These are phyloP conservation scores for Polietes domitor DNA, from an alignment of 2,888 invertebrate genomes.

Conservation along the genomic window DNA sequence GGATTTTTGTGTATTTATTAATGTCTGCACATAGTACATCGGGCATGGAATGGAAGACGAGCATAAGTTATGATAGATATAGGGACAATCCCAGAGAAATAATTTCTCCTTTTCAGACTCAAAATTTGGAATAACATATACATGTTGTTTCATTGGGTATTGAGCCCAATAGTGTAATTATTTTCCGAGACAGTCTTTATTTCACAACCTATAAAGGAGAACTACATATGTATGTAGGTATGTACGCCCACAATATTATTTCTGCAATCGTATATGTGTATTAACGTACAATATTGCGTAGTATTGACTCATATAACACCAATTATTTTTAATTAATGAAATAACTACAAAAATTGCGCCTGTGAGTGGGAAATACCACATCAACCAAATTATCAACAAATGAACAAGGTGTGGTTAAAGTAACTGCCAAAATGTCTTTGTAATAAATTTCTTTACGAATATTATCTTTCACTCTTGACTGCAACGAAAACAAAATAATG, in stretches of 20 bases:
- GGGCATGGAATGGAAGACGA: no score
- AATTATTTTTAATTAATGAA: slow-evolving; percentile 67
- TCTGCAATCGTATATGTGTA: slow-evolving; percentile 33
- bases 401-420: no score
- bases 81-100: neutral
- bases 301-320: slow-evolving; percentile 47
- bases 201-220: no score
- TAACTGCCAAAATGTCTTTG: no score
- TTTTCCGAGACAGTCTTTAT: neutral
- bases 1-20: slow-evolving; percentile 32
- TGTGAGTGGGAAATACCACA: slow-evolving; percentile 10
- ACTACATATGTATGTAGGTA: no score
- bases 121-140: no score
- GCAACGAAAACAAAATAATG: no score
- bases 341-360: slow-evolving; percentile 41
- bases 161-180: no score
- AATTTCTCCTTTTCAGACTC: no score
- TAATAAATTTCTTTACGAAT: no score
- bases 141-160: no score
- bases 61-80: neutral
- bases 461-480: no score
- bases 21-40: slow-evolving; percentile 26
- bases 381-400: slow-evolving; percentile 39
- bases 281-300: neutral
- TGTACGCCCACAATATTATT: slow-evolving; percentile 28